Percentiles rank a stretch among this genome's conserved stretches.
These are phyloP conservation scores for Morone chrysops DNA, from an alignment of 2,113 vertebrate genomes.

Conservation along the genomic window DNA sequence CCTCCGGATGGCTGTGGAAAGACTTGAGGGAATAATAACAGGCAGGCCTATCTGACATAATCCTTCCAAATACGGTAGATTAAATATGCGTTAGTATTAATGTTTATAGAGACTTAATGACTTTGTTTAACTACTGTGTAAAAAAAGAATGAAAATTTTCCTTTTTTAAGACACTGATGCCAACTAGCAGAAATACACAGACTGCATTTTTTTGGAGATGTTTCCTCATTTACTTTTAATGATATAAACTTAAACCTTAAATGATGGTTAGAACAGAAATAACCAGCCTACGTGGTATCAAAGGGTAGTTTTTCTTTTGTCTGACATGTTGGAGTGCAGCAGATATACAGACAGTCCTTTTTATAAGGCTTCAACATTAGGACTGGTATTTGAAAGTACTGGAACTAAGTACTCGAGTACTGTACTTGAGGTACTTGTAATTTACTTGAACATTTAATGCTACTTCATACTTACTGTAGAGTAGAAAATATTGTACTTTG, in stretches of 20 bases:
- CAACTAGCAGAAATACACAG: background rate
- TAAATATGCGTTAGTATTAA: slow-evolving; percentile 26
- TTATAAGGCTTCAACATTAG: background rate
- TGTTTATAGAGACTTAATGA: slow-evolving; percentile 13
- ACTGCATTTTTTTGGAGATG: slow-evolving; percentile 5
- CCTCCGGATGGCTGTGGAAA: slow-evolving; percentile 23
- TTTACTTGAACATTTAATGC: background rate
- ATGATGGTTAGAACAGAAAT: background rate
- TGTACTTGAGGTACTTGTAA: background rate
- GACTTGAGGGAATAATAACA: slow-evolving; percentile 28
- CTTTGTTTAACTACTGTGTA: slow-evolving; percentile 2
- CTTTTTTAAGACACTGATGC: background rate
- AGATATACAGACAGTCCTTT: background rate
- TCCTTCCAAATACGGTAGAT: slow-evolving; percentile 33
- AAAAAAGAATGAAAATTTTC: background rate
- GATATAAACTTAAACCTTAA: background rate
- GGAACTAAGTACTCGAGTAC: background rate
- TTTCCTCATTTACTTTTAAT: background rate
- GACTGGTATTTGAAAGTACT: background rate
- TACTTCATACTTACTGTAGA: background rate
- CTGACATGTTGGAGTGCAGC: background rate
- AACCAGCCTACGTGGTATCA: background rate
- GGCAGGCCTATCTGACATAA: slow-evolving; percentile 6
- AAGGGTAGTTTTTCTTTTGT: background rate
- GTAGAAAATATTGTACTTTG: background rate